Base-by-base conservation (phyloP, 2,797 vertebrate species). In the Poecilia gillii region DNA sequence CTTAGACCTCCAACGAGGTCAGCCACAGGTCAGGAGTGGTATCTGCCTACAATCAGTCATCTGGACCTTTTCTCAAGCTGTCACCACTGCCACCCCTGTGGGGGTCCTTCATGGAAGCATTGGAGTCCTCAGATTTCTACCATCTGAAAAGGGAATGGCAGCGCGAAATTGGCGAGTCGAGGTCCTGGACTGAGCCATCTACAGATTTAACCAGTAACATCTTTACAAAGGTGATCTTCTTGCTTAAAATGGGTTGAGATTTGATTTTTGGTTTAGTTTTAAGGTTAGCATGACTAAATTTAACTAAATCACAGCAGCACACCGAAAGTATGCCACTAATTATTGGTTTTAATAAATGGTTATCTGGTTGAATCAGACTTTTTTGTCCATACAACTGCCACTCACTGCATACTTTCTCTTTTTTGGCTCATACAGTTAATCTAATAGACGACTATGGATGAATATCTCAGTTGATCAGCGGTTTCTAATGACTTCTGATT, bases 1-100 rank as follows among this genome's bases (percentile, higher is more conserved):
- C 53, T 72, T 68, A 41, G 85, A 78, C 85, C 46, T 83, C 77
- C 53, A 74, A 49, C 57, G 75, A 78, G 94, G 94, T 95, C 93
- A 94, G 73, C 85, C 85, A 91, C 84, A 87, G 84, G 85, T 93
- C 89, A 86, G 31, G 72, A 78, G 79, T 39, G 51, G 28, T 81
- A 83, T 89, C 85, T 74, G 47, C 70, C 84, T 72, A 75, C 73
- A 43, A 87, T 91, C 88, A 77, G 86, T 89, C 90, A 90, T 84
- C 76, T 53, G 53, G 87, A 76, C 66, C 72, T 90, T 90, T 92
- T 88, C 82, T 89, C 55, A 57, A 78, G 77, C 85, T 85, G 85
- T 81, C 85, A 83, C 74, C 79, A 23, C 81, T 72, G 72, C 68
- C 77, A 43, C 77, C 86, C 75, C 80, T 36, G 14, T 18, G 4